Evolutionary conservation across 2,888 invertebrate species (phyloP).

Genomic region (Phortica okadai): DNA sequence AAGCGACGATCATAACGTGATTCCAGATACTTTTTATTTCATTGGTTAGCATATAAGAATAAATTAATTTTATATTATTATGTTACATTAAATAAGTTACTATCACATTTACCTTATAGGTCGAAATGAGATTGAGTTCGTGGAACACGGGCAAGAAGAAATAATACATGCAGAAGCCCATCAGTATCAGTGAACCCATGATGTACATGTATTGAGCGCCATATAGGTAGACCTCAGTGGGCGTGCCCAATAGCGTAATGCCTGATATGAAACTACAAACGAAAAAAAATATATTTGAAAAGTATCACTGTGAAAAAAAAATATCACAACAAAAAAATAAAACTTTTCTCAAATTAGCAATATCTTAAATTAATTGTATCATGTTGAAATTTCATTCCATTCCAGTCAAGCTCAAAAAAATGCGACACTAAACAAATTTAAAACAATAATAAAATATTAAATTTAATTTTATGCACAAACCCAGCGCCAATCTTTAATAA

Average conservation of each 20-base stretch:
- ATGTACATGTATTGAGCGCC: constrained; percentile 85
- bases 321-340: too few relatives aligned
- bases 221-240: constrained; percentile 87
- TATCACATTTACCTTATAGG: constrained; percentile 84
- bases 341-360: too few relatives aligned
- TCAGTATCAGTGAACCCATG: constrained; percentile 78
- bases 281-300: background rate
- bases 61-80: background rate
- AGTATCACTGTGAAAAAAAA: too few relatives aligned
- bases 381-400: too few relatives aligned
- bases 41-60: background rate
- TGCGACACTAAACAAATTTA: background rate
- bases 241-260: constrained; percentile 86
- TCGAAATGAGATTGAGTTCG: constrained; percentile 83
- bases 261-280: constrained; percentile 83
- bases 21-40: constrained; percentile 79
- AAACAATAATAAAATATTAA: background rate
- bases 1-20: constrained; percentile 82
- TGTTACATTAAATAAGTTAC: background rate
- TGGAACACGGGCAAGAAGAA: constrained; percentile 85
- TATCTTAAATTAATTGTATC: too few relatives aligned
- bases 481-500: too few relatives aligned
- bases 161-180: constrained; percentile 80
- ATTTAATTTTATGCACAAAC: background rate
- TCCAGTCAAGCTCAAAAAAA: background rate